Conservation (phyloP, 2,888 invertebrate species). For the Heliconius aoede region DNA sequence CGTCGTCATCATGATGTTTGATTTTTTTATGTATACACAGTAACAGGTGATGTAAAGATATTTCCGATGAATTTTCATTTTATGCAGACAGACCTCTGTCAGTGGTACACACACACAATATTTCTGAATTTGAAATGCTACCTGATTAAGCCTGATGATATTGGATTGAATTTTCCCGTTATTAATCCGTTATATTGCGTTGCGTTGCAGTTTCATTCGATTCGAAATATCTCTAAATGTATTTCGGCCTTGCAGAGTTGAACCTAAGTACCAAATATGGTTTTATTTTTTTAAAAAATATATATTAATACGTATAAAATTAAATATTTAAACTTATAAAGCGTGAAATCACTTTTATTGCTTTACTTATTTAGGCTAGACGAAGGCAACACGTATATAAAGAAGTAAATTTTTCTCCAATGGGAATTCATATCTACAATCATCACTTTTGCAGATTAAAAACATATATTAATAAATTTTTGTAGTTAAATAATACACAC, state of each 20-base stretch:
- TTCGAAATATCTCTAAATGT: constrained; percentile 34
- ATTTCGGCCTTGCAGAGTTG: constrained; percentile 11
- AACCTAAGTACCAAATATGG: neutral
- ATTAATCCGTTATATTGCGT: constrained; percentile 43
- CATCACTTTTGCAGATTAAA: too few species aligned
- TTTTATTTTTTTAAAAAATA: neutral
- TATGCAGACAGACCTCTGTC: neutral
- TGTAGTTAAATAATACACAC: too few species aligned
- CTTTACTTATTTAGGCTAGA: too few species aligned
- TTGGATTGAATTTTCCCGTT: constrained; percentile 42
- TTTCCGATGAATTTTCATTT: neutral
- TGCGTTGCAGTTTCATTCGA: constrained; percentile 30
- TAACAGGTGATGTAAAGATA: neutral
- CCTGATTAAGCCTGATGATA: constrained; percentile 41
- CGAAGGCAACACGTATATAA: too few species aligned
- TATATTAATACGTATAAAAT: neutral
- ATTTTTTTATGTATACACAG: too few species aligned
- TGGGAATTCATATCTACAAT: too few species aligned
- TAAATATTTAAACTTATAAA: too few species aligned
- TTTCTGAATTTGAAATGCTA: constrained; percentile 35
- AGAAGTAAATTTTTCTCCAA: too few species aligned
- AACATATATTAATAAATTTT: too few species aligned
- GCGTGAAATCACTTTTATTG: too few species aligned
- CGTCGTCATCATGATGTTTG: too few species aligned
- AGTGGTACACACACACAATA: neutral